Conservation (phyloP, 2,113 vertebrate genomes). For the Zeus faber region DNA sequence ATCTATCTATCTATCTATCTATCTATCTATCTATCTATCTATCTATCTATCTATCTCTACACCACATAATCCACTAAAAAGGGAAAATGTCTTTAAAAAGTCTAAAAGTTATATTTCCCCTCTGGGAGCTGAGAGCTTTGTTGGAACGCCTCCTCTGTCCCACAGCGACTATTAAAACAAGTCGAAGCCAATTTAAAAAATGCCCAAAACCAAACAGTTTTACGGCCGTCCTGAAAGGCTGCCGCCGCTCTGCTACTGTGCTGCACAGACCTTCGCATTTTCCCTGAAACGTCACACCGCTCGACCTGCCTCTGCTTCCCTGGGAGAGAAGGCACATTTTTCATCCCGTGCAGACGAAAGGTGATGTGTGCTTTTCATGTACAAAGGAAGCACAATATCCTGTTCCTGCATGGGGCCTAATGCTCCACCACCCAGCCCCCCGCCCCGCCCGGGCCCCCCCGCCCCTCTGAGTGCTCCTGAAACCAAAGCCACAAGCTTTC, state of each 20-base stretch:
- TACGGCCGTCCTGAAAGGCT: conserved; percentile 26
- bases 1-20: no score
- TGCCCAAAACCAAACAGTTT: conserved; percentile 59
- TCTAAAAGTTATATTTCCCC: conserved; percentile 7
- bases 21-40: no score
- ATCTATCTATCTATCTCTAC: no score
- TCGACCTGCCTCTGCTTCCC: conserved; percentile 7
- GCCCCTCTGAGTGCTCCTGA: conserved; percentile 44
- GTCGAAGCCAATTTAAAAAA: conserved; percentile 47
- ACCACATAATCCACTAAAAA: neutral
- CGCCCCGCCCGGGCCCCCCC: no score
- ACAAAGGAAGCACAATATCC: conserved; percentile 73
- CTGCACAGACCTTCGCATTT: conserved; percentile 6
- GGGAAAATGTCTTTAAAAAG: conserved; percentile 15
- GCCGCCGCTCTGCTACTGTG: conserved; percentile 16
- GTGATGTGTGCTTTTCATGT: conserved; percentile 68
- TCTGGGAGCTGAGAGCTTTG: conserved; percentile 38
- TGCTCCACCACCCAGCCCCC: conserved; percentile 45
- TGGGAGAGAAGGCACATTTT: conserved; percentile 32
- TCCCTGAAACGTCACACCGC: neutral
- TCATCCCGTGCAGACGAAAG: conserved; percentile 51
- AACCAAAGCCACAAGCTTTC: conserved; percentile 48
- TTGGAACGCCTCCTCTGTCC: conserved; percentile 34
- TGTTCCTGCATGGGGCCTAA: conserved; percentile 58
- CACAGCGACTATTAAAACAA: conserved; percentile 57